Conservation (phyloP, 2,888 invertebrate genomes). For the Notodonta dromedarius region DNA sequence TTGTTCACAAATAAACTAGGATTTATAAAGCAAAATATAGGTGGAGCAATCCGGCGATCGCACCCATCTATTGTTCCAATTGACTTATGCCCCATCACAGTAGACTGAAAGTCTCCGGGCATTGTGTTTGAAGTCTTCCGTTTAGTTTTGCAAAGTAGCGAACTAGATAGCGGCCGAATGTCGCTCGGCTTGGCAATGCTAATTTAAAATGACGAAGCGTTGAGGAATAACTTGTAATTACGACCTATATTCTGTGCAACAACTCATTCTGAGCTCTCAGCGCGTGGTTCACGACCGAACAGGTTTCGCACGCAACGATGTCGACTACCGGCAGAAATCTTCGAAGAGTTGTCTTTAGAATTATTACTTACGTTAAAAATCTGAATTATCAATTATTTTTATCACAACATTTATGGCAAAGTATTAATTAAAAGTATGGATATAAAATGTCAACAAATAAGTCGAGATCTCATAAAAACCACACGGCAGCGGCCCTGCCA, state of each 20-base stretch:
- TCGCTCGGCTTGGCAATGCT: neutral
- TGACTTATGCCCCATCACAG: slow-evolving; percentile 63
- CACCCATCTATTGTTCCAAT: slow-evolving; percentile 74
- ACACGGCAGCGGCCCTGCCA: no score
- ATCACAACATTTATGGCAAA: no score
- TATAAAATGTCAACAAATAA: no score
- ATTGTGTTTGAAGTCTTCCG: slow-evolving; percentile 59
- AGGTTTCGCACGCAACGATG: slow-evolving; percentile 50
- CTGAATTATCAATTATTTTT: no score
- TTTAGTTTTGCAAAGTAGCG: slow-evolving; percentile 30
- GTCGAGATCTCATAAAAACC: neutral
- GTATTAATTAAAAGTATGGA: no score
- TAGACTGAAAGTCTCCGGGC: slow-evolving; percentile 59
- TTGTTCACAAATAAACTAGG: no score
- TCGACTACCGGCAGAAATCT: slow-evolving; percentile 1
- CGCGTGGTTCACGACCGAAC: slow-evolving; percentile 42
- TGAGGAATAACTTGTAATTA: slow-evolving; percentile 20
- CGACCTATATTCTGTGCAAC: slow-evolving; percentile 37
- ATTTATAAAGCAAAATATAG: neutral
- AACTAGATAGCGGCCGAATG: slow-evolving; percentile 28
- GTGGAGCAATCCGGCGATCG: slow-evolving; percentile 42
- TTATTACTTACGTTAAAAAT: no score
- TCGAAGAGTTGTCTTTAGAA: neutral
- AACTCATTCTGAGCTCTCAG: slow-evolving; percentile 30
- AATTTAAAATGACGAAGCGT: slow-evolving; percentile 13